A percentile compares a stretch with the other conserved stretches of the same genome.
Evolutionary conservation across 1,140 invertebrate species (phyloP).

Genomic region (Batillaria attramentaria): DNA sequence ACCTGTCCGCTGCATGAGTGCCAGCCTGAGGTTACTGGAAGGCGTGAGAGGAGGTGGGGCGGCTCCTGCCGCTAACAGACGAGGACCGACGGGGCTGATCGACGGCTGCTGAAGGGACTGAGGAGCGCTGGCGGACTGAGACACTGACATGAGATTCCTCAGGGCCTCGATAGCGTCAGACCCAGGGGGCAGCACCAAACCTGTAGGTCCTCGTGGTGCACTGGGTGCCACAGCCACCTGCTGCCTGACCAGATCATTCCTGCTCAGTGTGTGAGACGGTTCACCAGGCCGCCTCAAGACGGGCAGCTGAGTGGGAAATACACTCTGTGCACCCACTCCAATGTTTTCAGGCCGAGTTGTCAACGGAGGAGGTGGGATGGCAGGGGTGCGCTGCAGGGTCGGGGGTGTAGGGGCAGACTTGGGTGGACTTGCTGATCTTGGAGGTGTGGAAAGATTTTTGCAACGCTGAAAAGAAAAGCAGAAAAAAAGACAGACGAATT

Average conservation of each 20-base stretch:
- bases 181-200: too few species aligned
- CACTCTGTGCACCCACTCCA: too few species aligned
- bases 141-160: neutral
- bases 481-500: neutral
- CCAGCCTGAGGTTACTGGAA: neutral
- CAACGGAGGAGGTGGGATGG: too few species aligned
- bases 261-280: too few species aligned
- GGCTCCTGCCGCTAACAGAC: neutral
- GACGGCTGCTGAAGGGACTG: neutral
- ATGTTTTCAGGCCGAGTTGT: too few species aligned
- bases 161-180: constrained; percentile 14
- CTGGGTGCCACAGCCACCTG: too few species aligned
- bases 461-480: constrained; percentile 19
- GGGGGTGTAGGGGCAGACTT: neutral
- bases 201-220: too few species aligned
- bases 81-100: neutral
- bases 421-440: neutral
- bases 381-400: too few species aligned
- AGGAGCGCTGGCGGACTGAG: neutral
- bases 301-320: too few species aligned
- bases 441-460: neutral
- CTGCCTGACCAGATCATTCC: too few species aligned
- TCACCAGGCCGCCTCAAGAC: too few species aligned
- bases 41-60: neutral
- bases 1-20: too few species aligned